Base-by-base conservation (phyloP, 2,113 vertebrate genomes). In the Anseranas semipalmata region DNA sequence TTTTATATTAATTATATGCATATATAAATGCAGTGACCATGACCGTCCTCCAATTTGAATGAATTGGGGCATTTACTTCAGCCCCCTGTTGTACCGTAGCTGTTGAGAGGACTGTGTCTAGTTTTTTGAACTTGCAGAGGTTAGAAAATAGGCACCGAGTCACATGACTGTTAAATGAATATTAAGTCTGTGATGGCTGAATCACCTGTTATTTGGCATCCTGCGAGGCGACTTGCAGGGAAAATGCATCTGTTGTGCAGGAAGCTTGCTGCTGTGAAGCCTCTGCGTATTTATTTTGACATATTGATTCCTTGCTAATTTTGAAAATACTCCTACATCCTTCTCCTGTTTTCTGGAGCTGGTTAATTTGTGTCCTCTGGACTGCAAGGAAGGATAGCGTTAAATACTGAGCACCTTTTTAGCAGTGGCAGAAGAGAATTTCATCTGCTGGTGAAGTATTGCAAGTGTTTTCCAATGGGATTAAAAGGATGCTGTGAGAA, bases 371-470 rank as follows among this genome's bases (percentile, higher is more conserved):
- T 28, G 53, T 35, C 58, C 53, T 82, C 1, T 1, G 68, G 37
- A 21, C 21, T 22, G 11, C 20, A 0, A 27, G 72, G 67, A 24
- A 65, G 83, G 88, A 52, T 6, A 75, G 77, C 3, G 70, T 37
- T 94, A 75, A 56, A 6, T 27, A 35, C 85, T 8, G 1, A 15
- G 5, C 65, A 24, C 68, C 70, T 65, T 59, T 66, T 30, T 35
- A 56, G 80, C 85, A 46, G 72, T 24, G 59, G 22, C 92, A n/a
- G 92, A 92, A 87, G 96, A 94, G 93, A 88, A 92, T 85, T 96
- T 70, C 48, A 21, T 32, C 90, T 90, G 95, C 95, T 93, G 96
- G 96, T 93, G 96, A 96, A 93, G 90, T 96, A 90, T 16, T 72
- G 86, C 7, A 0, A 55, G 65, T 9, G 21, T 71, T 59, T 93